Base-by-base conservation (phyloP, 2,113 vertebrate genomes). In the Rattus norvegicus region DNA sequence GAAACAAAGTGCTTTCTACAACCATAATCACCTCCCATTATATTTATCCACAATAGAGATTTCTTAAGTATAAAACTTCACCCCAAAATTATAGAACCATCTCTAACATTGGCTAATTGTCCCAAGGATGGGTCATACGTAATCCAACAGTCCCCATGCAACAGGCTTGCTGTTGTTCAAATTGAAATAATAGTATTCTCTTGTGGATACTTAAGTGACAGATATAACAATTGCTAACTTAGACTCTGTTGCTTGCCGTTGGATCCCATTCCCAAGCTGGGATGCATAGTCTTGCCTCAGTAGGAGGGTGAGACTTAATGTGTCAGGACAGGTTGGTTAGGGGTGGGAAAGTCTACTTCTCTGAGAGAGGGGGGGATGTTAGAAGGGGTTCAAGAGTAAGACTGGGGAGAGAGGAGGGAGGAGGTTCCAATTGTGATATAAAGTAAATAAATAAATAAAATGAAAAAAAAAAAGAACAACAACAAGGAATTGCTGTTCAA, bases 161-260 rank as follows among this genome's bases (percentile, higher is more conserved):
- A 49, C 43, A 90, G 2, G 16, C 52, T 75, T 36, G 52, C 24
- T 54, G 33, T 67, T 81, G 4, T 20, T 49, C 67, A 90, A 88
- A 92, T 3, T 59, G 47, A 95, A 88, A 54, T n/a, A 73, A 56
- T 28, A 61, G 52, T 61, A 79, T 86, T 52, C 24, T 52, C 24
- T 94, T 95, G 63, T 70, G 59, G 52, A 36, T 77, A 77, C 24
- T 76, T 73, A 81, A 63, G 24, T 69, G 67, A 80, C 30, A 94
- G 39, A 75, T 61, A 54, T 12, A 88, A 70, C 88, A 28, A 92
- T 59, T 94, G 56, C 67, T 36, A 69, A 33, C 67, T 69, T 33
- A 11, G 14, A 36, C 33, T 69, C 67, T 69, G 33, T 36, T 69
- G 30, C 30, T 30, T 33, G 67, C 30, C 67, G 33, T 69, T 69